These are phyloP conservation scores for Icerya purchasi DNA, from an alignment of 2,888 invertebrate species.

Conservation along the genomic window DNA sequence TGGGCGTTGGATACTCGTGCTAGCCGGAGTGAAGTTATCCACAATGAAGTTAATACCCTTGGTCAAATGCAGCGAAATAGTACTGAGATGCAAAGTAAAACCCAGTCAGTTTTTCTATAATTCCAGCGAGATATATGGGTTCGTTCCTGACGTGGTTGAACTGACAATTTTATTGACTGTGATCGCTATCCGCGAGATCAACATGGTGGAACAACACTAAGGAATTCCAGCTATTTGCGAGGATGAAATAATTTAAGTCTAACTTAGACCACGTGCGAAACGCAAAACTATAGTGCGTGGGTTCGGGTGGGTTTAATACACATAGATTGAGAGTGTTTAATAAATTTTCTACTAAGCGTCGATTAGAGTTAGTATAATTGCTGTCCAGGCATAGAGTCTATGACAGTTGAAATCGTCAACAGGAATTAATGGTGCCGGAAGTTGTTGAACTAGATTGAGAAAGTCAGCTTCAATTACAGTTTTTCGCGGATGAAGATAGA, in stretches of 20 bases:
- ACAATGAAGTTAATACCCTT: too few species aligned
- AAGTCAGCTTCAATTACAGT: not conserved
- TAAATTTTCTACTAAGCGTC: not conserved
- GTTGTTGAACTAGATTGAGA: not conserved
- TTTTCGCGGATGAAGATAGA: not conserved
- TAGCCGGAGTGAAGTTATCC: too few species aligned
- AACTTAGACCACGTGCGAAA: too few species aligned
- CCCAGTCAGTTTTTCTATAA: not conserved
- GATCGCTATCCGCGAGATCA: not conserved
- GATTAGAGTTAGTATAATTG: not conserved
- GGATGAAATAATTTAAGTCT: not conserved
- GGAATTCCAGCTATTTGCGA: not conserved
- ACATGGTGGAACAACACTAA: not conserved
- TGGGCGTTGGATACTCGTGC: too few species aligned
- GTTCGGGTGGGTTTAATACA: not conserved
- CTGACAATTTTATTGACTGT: not conserved
- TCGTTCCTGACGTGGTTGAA: not conserved
- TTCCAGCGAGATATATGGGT: not conserved
- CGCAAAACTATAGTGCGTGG: not conserved
- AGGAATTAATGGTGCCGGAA: not conserved
- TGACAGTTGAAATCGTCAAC: not conserved
- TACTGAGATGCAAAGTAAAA: too few species aligned
- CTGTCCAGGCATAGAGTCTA: not conserved
- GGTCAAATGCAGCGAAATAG: too few species aligned
- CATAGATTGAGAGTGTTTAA: not conserved